These are phyloP conservation scores for Dione juno DNA, from an alignment of 2,888 invertebrate species.

Conservation along the genomic window DNA sequence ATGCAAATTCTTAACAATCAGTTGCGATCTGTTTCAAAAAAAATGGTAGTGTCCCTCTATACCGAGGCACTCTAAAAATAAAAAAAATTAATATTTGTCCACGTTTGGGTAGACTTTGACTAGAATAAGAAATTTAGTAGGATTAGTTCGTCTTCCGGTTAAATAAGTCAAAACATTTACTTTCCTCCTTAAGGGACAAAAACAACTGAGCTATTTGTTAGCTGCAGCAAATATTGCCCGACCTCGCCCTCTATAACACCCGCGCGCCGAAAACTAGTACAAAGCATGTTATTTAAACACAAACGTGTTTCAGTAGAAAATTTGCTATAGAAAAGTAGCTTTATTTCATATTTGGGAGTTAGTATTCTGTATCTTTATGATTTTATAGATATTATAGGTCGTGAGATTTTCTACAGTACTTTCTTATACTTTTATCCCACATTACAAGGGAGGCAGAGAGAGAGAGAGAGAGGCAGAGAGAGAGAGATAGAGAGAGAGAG, in stretches of 20 bases:
- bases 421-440: too few relatives aligned
- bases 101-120: background rate
- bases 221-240: constrained; percentile 12
- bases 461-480: too few relatives aligned
- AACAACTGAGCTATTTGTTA: constrained; percentile 6
- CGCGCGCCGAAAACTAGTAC: background rate
- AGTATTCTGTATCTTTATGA: background rate
- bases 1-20: too few relatives aligned
- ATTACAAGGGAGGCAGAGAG: too few relatives aligned
- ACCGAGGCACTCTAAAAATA: too few relatives aligned
- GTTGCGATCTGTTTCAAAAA: too few relatives aligned
- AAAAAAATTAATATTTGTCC: too few relatives aligned
- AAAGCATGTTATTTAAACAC: background rate
- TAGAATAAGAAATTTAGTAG: background rate
- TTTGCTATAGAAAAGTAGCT: background rate
- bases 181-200: background rate
- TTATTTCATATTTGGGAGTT: background rate
- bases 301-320: background rate
- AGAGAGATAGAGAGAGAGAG: too few relatives aligned
- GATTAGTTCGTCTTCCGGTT: constrained; percentile 2
- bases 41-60: too few relatives aligned
- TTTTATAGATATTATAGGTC: too few relatives aligned
- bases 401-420: too few relatives aligned
- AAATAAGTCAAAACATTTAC: background rate
- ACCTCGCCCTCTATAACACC: background rate